Conservation (phyloP, 1,140 invertebrate genomes). For the Papilio dardanus region DNA sequence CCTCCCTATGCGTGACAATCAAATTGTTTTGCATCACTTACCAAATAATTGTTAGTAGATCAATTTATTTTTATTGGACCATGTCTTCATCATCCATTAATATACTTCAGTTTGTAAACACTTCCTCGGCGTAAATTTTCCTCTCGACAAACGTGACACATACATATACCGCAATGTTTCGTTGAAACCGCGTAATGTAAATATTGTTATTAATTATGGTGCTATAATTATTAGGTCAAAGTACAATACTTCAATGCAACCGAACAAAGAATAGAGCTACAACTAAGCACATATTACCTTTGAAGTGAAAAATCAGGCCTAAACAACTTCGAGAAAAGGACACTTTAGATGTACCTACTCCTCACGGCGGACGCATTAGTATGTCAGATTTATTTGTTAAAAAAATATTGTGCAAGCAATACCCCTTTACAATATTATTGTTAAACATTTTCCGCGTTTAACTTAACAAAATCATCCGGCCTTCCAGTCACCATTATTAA, state of each 20-base stretch:
- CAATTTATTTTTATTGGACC: neutral
- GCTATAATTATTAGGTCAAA: neutral
- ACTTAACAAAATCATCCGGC: neutral
- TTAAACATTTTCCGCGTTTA: too few species aligned
- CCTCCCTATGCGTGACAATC: neutral
- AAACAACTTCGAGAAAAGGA: too few species aligned
- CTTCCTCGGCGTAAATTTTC: constrained; percentile 40
- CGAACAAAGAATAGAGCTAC: neutral
- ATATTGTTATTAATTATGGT: neutral
- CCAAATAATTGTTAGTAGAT: neutral
- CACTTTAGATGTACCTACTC: too few species aligned
- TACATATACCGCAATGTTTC: neutral
- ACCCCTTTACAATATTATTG: too few species aligned
- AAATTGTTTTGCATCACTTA: neutral
- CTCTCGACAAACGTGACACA: constrained; percentile 20
- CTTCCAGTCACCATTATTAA: neutral
- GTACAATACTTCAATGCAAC: neutral
- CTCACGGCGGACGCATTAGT: too few species aligned
- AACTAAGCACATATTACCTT: neutral
- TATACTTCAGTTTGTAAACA: constrained; percentile 39
- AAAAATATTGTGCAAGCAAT: too few species aligned
- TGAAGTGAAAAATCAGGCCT: neutral
- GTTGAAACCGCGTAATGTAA: neutral
- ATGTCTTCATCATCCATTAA: neutral
- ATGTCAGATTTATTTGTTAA: too few species aligned